Conservation (phyloP, 2,113 vertebrate genomes). For the Syngnathus scovelli region DNA sequence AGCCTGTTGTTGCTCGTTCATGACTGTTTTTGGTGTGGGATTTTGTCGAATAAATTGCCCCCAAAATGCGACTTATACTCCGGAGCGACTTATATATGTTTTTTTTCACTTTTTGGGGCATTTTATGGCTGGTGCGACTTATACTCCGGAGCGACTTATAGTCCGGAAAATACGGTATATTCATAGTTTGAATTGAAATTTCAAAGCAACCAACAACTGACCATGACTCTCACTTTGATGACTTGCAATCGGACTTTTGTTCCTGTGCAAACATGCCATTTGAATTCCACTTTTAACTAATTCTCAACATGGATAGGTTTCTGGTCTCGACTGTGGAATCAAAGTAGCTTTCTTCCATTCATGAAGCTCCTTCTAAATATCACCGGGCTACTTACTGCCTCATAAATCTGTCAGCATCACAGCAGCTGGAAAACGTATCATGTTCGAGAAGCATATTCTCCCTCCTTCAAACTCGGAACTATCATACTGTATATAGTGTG, state of each 20-base stretch:
- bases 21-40: no score
- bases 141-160: no score
- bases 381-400: conserved; percentile 15
- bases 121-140: no score
- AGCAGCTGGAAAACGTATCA: conserved; percentile 30
- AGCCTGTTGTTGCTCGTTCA: no score
- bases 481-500: neutral
- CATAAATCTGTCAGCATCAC: conserved; percentile 39
- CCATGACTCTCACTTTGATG: neutral
- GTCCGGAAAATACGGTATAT: no score
- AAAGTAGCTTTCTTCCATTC: conserved; percentile 18
- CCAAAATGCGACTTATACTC: no score
- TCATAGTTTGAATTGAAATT: neutral
- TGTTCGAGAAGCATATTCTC: conserved; percentile 20
- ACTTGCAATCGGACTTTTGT: neutral
- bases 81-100: no score
- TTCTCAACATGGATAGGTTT: conserved; percentile 2
- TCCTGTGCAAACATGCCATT: conserved; percentile 5
- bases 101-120: no score
- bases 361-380: conserved; percentile 30
- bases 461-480: conserved; percentile 2
- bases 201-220: neutral
- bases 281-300: conserved; percentile 8
- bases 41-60: no score
- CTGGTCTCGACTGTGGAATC: conserved; percentile 5